Evolutionary conservation across 2,888 invertebrate species (phyloP).

Genomic region (Diaperis boleti): DNA sequence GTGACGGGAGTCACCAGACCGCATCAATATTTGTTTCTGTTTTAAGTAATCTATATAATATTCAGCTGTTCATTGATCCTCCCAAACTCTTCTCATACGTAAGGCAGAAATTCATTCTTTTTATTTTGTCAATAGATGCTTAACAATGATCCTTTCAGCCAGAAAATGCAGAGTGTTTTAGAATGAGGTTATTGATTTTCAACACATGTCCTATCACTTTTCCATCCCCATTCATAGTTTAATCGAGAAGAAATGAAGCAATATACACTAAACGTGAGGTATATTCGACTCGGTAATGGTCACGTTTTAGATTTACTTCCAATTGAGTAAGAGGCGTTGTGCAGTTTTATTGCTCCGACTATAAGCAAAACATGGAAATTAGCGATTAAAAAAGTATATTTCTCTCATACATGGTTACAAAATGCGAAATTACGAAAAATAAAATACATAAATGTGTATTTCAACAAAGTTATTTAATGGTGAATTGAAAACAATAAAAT

Average conservation of each 20-base stretch:
- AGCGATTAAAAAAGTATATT: not conserved
- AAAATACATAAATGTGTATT: too few species aligned
- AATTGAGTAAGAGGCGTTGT: conserved; percentile 3
- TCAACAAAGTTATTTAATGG: too few species aligned
- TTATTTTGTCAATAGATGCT: too few species aligned
- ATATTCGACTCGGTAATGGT: conserved; percentile 8
- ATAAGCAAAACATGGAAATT: not conserved
- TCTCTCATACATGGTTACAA: too few species aligned
- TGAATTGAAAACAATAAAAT: too few species aligned
- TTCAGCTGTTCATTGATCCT: too few species aligned
- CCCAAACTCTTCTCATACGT: too few species aligned
- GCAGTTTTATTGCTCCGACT: not conserved
- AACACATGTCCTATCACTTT: conserved; percentile 16
- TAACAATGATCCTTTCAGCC: not conserved
- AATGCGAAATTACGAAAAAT: too few species aligned
- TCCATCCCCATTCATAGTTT: conserved; percentile 7
- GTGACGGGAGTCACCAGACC: too few species aligned
- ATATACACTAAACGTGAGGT: conserved; percentile 26
- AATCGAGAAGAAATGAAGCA: conserved; percentile 24
- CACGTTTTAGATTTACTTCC: conserved; percentile 27
- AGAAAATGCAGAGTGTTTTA: conserved; percentile 1
- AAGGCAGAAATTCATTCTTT: too few species aligned
- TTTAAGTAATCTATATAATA: too few species aligned
- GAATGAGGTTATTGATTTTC: conserved; percentile 17
- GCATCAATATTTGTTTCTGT: too few species aligned